Evolutionary conservation across 2,113 vertebrate species (phyloP), one percentile per base, ranked within the genome.

Genomic region (Pionites leucogaster): DNA sequence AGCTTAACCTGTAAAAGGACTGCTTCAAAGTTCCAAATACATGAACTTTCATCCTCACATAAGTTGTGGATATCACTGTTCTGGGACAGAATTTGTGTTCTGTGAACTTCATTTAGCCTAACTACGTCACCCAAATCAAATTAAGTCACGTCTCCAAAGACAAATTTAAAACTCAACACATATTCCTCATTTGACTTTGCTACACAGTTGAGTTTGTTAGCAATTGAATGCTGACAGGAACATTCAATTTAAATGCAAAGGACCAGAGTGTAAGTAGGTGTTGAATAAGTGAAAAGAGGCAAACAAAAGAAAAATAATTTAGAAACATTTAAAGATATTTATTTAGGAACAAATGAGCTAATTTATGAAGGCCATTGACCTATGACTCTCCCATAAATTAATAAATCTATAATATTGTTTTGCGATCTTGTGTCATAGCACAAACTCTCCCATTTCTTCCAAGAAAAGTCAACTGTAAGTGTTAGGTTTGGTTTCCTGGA

Each of bases 101-200:
- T n/a, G 23, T 42, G 55, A 85, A 82, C 82, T 92, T 82, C 35
- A 59, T 80, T 77, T 82, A 82, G 25, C 23, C n/a, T 72, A 91
- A 87, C 49, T 82, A 70, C 41, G 65, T 85, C 65, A 46, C 11
- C 35, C 79, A 87, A 77, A 64, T 71, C 70, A 94, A 87, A 94
- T 91, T 92, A 95, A 93, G 70, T 82, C 62, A 84, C n/a, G 19
- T 85, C 59, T 95, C 90, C 60, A 77, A 82, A 86, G 88, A 77
- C 25, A 77, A 86, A 77, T 83, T 49, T 70, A 81, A 93, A 92
- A 74, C 68, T 88, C 92, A 83, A 88, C 82, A 82, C 23, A 94
- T 94, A 79, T 82, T 87, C 67, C 35, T 69, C 47, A 37, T 57
- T 95, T 81, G 70, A 85, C 77, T 91, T 87, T 88, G 82, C 76